A percentile compares a stretch with the other conserved stretches of the same genome.
Conservation (phyloP, 2,797 vertebrate genomes). For the Pelodytes ibericus region DNA sequence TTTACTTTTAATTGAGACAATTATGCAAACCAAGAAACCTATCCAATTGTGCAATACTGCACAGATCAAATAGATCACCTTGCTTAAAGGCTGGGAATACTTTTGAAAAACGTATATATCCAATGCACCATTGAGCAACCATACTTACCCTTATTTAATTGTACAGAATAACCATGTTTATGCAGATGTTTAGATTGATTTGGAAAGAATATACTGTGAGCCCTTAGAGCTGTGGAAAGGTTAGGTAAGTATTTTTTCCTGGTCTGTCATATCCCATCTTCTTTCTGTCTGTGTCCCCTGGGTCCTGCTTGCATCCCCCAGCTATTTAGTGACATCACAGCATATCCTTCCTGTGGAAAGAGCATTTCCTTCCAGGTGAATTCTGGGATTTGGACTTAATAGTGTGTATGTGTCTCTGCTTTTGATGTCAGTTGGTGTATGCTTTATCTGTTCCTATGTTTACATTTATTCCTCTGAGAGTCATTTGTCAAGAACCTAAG, state of each 20-base stretch:
- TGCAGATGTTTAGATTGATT: too few relatives aligned
- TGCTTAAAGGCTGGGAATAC: too few relatives aligned
- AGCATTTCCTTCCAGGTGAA: slow-evolving; percentile 43
- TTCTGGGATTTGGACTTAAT: slow-evolving; percentile 10
- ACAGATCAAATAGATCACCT: too few relatives aligned
- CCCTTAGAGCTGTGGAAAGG: background rate
- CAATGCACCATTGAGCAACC: too few relatives aligned
- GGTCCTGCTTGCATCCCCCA: slow-evolving; percentile 18
- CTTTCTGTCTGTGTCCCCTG: slow-evolving; percentile 19
- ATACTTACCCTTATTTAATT: too few relatives aligned
- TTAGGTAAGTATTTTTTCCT: background rate
- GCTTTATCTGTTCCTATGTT: slow-evolving; percentile 39
- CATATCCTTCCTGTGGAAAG: slow-evolving; percentile 42
- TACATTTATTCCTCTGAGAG: slow-evolving; percentile 26
- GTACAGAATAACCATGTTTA: too few relatives aligned
- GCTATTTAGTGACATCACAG: slow-evolving; percentile 46
- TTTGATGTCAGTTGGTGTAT: slow-evolving; percentile 18
- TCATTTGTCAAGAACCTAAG: slow-evolving; percentile 7
- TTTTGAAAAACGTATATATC: too few relatives aligned
- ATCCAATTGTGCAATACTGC: too few relatives aligned
- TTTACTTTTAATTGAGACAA: too few relatives aligned
- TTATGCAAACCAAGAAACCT: too few relatives aligned
- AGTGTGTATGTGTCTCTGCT: background rate
- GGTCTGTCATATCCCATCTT: slow-evolving; percentile 12
- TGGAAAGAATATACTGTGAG: too few relatives aligned